Evolutionary conservation across 2,888 invertebrate species (phyloP), one percentile per base, ranked within the genome.

Genomic region (Agriotes lineatus): DNA sequence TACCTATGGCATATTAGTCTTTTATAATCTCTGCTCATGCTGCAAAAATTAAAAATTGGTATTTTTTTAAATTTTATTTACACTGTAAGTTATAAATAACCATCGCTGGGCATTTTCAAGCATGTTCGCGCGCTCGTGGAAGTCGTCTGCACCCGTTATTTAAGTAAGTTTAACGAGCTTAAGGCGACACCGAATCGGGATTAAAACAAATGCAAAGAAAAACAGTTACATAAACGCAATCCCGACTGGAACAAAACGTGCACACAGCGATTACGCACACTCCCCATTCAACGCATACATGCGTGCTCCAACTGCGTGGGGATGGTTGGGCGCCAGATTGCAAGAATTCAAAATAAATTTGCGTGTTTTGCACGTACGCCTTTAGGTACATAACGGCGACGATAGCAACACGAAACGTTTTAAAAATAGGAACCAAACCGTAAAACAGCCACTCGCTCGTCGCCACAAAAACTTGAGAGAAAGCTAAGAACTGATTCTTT

Each of bases 281-380:
- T 30, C 60, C 48, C 42, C 42, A 37, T 16, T 44, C 56, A 68
- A 77, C 77, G 77, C 79, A 78, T 78, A 76, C 74, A 79, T 78
- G 79, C 79, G 77, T 80, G 71, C 72, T 42, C 12, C 25, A 54
- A 56, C 30, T 79, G 79, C 79, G 79, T 80, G 80, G 79, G 80
- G 78, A 77, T 76, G 72, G 70, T 74, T 33, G 52, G 74, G 79
- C 79, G 79, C 78, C 78, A 78, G 74, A 74, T 71, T 72, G 71
- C 59, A 72, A 61, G 54, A 68, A 74, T 76, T 78, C 74, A 76
- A 75, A 78, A 74, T 70, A 66, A 64, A 60, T 45, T 60, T 60
- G 45, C 42, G 58, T 25, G 58, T 52, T 52, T 60, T 22, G 50
- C 25, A 5, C 6, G 52, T 39, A 62, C 35, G 52, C 33, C 33